phyloP scores from a whole-genome alignment of 2,888 invertebrate genomes.

The Leucophenga maculata region DNA sequence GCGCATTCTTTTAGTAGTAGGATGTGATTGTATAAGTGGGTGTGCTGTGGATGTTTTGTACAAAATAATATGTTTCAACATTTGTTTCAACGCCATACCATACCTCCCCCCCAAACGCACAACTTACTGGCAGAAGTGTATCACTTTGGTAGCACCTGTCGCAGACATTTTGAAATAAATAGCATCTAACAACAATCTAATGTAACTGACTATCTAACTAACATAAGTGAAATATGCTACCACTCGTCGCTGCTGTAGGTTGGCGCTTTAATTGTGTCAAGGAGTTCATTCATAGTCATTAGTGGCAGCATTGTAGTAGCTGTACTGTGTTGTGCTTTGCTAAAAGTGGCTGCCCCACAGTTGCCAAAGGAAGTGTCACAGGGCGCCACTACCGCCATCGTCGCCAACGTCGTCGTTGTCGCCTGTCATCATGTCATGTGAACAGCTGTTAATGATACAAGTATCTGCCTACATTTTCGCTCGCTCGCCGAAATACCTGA shows the following conservation, averaged over 20 bases:
- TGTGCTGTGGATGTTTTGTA: too few relatives aligned
- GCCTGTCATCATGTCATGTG: constrained; percentile 51
- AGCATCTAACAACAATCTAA: neutral
- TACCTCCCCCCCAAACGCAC: neutral
- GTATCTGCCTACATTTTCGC: constrained; percentile 35
- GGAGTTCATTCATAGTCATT: constrained; percentile 66
- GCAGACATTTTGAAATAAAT: constrained; percentile 35
- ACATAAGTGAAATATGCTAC: constrained; percentile 26
- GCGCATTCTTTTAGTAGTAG: neutral
- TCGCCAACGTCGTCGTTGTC: constrained; percentile 11
- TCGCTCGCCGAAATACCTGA: neutral
- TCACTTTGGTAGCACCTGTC: constrained; percentile 11
- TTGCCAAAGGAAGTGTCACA: constrained; percentile 25
- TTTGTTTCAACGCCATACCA: neutral
- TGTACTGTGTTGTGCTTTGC: neutral
- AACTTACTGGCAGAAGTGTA: neutral
- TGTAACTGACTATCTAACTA: too few relatives aligned
- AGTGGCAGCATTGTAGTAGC: constrained; percentile 40
- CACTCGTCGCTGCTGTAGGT: constrained; percentile 22
- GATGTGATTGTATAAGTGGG: neutral
- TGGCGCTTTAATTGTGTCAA: constrained; percentile 59
- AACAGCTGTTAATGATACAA: constrained; percentile 62
- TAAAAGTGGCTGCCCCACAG: constrained; percentile 14
- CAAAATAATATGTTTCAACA: neutral
- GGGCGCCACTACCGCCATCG: too few relatives aligned